Conservation (phyloP, 1,140 invertebrate species). For the Drosophila azteca region DNA sequence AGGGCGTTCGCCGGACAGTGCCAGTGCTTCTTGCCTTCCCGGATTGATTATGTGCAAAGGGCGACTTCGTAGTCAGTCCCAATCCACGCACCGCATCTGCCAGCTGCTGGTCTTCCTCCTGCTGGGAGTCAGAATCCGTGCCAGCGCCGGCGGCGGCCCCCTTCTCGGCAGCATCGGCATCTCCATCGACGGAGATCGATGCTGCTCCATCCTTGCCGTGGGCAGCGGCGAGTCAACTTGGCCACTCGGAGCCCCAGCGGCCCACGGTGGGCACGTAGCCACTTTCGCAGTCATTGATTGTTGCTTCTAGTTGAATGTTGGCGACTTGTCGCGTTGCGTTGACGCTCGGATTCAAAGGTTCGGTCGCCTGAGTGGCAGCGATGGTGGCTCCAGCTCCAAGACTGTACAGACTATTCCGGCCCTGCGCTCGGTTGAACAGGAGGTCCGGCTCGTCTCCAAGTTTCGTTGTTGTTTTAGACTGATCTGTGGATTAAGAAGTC, state of each 20-base stretch:
- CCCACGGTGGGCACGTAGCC: constrained; percentile 90
- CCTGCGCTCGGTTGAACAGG: constrained; percentile 84
- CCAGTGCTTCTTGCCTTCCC: constrained; percentile 47
- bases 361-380: constrained; percentile 54
- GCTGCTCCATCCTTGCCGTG: constrained; percentile 56
- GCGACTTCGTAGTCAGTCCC: constrained; percentile 77
- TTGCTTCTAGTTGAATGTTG: constrained; percentile 83
- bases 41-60: constrained; percentile 57
- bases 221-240: constrained; percentile 93
- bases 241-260: constrained; percentile 94
- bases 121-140: constrained; percentile 24
- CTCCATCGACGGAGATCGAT: constrained; percentile 9
- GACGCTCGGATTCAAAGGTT: constrained; percentile 54
- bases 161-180: constrained; percentile 29
- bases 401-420: constrained; percentile 84
- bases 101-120: constrained; percentile 57
- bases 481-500: constrained; percentile 84
- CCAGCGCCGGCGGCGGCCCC: constrained; percentile 16
- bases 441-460: constrained; percentile 85
- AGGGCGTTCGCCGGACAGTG: constrained; percentile 56
- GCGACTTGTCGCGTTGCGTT: constrained; percentile 73
- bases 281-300: constrained; percentile 84
- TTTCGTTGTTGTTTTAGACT: constrained; percentile 87
- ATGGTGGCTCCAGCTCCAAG: constrained; percentile 82
- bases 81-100: constrained; percentile 65